Conservation (phyloP, 2,888 invertebrate species). For the Alviniconcha strummeri region DNA sequence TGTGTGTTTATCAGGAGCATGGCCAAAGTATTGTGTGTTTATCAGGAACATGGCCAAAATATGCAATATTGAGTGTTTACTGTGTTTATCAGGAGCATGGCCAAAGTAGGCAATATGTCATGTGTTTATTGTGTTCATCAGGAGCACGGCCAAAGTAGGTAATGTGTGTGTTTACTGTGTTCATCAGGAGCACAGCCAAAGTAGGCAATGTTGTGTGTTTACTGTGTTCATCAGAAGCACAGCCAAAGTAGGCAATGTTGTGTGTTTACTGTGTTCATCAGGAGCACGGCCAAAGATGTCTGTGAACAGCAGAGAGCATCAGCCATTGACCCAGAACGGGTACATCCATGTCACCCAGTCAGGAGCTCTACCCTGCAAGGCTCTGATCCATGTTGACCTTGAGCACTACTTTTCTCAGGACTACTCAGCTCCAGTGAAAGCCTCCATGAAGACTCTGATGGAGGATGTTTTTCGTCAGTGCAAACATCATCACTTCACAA, state of each 20-base stretch:
- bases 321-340: background rate
- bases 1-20: too few species aligned
- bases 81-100: too few species aligned
- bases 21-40: too few species aligned
- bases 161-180: too few species aligned
- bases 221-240: too few species aligned
- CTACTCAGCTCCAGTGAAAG: background rate
- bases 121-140: too few species aligned
- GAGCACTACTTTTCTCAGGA: constrained; percentile 1
- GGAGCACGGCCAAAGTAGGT: too few species aligned
- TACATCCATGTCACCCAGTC: constrained; percentile 12
- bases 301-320: background rate
- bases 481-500: constrained; percentile 5
- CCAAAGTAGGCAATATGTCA: too few species aligned
- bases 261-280: background rate
- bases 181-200: too few species aligned
- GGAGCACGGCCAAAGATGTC: constrained; percentile 17
- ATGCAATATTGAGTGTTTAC: too few species aligned
- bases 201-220: too few species aligned
- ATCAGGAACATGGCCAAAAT: too few species aligned
- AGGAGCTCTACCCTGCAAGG: constrained; percentile 22
- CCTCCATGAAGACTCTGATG: background rate
- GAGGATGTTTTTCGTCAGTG: constrained; percentile 1
- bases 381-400: background rate
- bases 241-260: background rate